phyloP scores from a whole-genome alignment of 2,888 invertebrate genomes.

The Scaptomyza cyrtandrae region DNA sequence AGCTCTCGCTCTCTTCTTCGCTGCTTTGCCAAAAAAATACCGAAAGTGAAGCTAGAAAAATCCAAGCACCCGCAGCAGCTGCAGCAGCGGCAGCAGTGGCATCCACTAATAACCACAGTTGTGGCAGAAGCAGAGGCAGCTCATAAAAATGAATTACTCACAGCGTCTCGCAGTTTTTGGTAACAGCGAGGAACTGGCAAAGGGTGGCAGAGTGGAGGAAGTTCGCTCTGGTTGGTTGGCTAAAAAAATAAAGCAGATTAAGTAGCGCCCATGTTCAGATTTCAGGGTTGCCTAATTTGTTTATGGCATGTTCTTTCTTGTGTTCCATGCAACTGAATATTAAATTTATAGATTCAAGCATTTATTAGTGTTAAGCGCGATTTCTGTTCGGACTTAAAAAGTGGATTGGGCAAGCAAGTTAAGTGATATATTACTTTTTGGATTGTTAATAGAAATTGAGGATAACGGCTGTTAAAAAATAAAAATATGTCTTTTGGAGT shows the following conservation, averaged over 20 bases:
- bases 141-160: conserved; percentile 74
- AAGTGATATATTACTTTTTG: conserved; percentile 23
- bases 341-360: conserved; percentile 46
- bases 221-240: conserved; percentile 13
- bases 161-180: conserved; percentile 9
- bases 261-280: conserved; percentile 15
- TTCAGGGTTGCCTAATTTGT: conserved; percentile 60
- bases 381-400: conserved; percentile 12
- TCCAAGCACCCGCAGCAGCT: background rate
- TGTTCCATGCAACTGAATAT: conserved; percentile 50
- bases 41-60: conserved; percentile 20
- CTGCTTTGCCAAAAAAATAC: conserved; percentile 31
- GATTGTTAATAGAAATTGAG: background rate
- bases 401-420: conserved; percentile 17
- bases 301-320: conserved; percentile 47
- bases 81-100: background rate
- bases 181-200: background rate
- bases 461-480: background rate
- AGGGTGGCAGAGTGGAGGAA: background rate
- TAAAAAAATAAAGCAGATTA: background rate
- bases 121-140: conserved; percentile 43
- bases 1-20: conserved; percentile 23
- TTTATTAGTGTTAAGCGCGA: conserved; percentile 23
- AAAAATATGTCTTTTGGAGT: background rate
- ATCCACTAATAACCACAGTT: conserved; percentile 27